Evolutionary conservation across 2,797 vertebrate genomes (phyloP).

Genomic region (Arrhamphus sclerolepis): DNA sequence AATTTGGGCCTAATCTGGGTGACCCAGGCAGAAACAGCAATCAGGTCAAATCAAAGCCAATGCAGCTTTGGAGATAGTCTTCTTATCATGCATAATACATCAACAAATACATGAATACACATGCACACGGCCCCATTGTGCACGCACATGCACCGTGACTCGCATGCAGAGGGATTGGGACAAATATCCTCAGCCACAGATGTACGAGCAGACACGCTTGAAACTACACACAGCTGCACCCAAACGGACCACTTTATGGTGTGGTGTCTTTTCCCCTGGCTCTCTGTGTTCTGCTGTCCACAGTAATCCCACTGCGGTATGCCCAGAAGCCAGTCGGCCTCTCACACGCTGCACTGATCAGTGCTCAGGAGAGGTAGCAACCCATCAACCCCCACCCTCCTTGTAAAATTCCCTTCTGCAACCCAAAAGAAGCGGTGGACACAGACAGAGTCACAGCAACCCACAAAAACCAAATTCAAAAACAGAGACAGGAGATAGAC

Average conservation of each 20-base stretch:
- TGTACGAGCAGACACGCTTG: slow-evolving; percentile 27
- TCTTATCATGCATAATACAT: slow-evolving; percentile 74
- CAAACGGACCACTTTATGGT: slow-evolving; percentile 56
- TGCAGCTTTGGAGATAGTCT: slow-evolving; percentile 75
- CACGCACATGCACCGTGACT: slow-evolving; percentile 29
- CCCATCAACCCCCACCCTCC: slow-evolving; percentile 4
- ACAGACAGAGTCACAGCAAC: slow-evolving; percentile 36
- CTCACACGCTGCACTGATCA: slow-evolving; percentile 57
- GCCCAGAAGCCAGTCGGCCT: slow-evolving; percentile 61
- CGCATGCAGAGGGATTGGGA: slow-evolving; percentile 24
- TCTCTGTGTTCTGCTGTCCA: slow-evolving; percentile 67
- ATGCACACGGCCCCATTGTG: slow-evolving; percentile 13
- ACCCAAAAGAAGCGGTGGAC: slow-evolving; percentile 43
- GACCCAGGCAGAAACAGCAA: slow-evolving; percentile 72
- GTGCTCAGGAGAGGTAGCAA: slow-evolving; percentile 41
- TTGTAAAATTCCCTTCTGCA: slow-evolving; percentile 48
- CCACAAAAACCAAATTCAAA: slow-evolving; percentile 34
- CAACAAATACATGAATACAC: slow-evolving; percentile 55
- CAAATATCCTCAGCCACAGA: slow-evolving; percentile 25
- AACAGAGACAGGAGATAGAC: background rate
- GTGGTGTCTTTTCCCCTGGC: slow-evolving; percentile 62
- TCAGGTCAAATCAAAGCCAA: slow-evolving; percentile 76
- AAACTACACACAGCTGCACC: slow-evolving; percentile 54
- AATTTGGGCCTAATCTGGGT: slow-evolving; percentile 74
- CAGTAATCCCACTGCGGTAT: slow-evolving; percentile 72